Percentiles rank a stretch among this genome's conserved stretches.
Evolutionary conservation across 2,113 vertebrate species (phyloP).

Genomic region (Oncorhynchus tshawytscha): DNA sequence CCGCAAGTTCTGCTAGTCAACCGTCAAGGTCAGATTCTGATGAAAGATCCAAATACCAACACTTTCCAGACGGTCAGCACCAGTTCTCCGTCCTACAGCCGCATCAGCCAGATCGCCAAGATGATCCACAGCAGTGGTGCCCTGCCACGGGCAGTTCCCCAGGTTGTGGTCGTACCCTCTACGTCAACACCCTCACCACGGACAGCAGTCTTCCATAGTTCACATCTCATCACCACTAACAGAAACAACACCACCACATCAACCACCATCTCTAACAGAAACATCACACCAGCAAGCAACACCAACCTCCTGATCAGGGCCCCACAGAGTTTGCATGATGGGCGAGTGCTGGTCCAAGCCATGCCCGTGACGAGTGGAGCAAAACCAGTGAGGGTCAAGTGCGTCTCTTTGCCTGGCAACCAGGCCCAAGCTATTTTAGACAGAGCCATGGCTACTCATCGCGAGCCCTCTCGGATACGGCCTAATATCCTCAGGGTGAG

Average conservation of each 20-base stretch:
- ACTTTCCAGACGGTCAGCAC: slow-evolving; percentile 61
- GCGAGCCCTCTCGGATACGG: slow-evolving; percentile 17
- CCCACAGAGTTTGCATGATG: slow-evolving; percentile 9
- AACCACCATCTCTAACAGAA: slow-evolving; percentile 1
- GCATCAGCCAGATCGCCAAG: slow-evolving; percentile 74
- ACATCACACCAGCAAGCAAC: slow-evolving; percentile 13
- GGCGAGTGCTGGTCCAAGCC: slow-evolving; percentile 52
- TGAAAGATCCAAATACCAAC: slow-evolving; percentile 76
- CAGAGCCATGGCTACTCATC: slow-evolving; percentile 59
- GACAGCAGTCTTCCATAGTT: slow-evolving; percentile 3
- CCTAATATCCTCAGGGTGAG: slow-evolving; percentile 41
- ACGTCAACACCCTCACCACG: background rate
- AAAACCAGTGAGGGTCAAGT: slow-evolving; percentile 25
- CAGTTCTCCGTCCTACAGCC: slow-evolving; percentile 62
- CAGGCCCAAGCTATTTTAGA: slow-evolving; percentile 64
- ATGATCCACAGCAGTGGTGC: slow-evolving; percentile 64
- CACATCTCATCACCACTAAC: slow-evolving; percentile 36
- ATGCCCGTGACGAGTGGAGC: slow-evolving; percentile 35
- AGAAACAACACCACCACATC: background rate
- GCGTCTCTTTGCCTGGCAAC: slow-evolving; percentile 6
- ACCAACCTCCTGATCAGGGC: background rate
- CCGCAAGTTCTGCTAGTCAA: slow-evolving; percentile 84
- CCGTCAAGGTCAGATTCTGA: slow-evolving; percentile 81
- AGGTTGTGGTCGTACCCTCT: slow-evolving; percentile 45
- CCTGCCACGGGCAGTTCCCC: slow-evolving; percentile 54